Evolutionary conservation across 2,797 vertebrate genomes (phyloP), one percentile per base, ranked within the genome.

Genomic region (Nothura maculosa): DNA sequence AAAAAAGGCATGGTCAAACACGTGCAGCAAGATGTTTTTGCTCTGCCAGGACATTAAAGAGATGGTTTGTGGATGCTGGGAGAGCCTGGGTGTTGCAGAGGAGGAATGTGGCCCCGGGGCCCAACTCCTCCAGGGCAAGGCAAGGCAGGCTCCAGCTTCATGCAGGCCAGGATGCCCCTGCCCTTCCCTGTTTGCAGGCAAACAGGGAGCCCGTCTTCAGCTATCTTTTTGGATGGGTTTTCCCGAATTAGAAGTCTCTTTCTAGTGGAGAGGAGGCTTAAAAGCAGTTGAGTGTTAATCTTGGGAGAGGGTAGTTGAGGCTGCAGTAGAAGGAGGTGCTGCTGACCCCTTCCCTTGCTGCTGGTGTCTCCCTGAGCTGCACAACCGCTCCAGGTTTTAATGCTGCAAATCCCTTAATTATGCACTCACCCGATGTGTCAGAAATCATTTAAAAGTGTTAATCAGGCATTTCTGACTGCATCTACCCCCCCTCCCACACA

Each of bases 371-470:
- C 54, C 88, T 95, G 95, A 73, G 77, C 73, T 88, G 57, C 48
- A 38, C 52, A 83, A 64, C 66, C 78, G 30, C 84, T 95, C 87
- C 34, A 36, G 87, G 74, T 92, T 96, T 97, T 73, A 81, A 72
- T 85, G 85, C 87, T 95, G 78, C 89, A 88, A 86, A 93, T 87
- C 40, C 80, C 58, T 96, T 96, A 95, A 95, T 96, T 96, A 85
- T 68, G 81, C 88, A 85, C 73, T 96, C 86, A 47, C 75, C 91
- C 95, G 89, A 94, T 92, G 81, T 42, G 82, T 88, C 90, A 90
- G 95, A 93, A 95, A 96, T 94, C 40, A 96, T 93, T 82, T 89
- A 18, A 38, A 96, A 93, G 52, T 84, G 81, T 95, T 94, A 96
- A 76, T 90, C 18, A 40, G 83, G 82, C 60, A 89, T 96, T 97